Base-by-base conservation (phyloP, 2,113 vertebrate species). In the Copsychus sechellarum region DNA sequence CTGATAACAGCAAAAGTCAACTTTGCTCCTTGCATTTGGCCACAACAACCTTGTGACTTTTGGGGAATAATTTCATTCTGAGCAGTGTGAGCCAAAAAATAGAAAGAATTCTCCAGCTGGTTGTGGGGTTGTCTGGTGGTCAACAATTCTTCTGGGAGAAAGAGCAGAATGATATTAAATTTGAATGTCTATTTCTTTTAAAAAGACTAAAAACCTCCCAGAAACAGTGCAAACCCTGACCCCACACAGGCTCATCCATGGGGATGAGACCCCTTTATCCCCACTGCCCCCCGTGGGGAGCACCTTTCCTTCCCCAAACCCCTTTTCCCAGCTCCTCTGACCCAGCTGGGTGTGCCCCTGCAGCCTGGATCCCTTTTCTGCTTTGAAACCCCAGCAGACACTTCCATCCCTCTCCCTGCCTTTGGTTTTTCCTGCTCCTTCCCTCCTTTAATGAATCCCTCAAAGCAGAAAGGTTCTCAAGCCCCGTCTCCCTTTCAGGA, bases 391-490 rank as follows among this genome's bases (percentile, higher is more conserved):
- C 29, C 62, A 8, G 29, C 28, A 57, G 73, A 45, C 7, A 42
- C 21, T 54, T 40, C 51, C 2, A 3, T 24, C 74, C 43, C 65
- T n/a, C 36, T 64, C 60, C 20, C 88, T 33, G 42, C 3, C 31
- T 28, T 84, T 19, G 25, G 12, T 13, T 80, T 72, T 65, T 7
- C 50, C 65, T 84, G 58, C 61, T 81, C 51, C 33, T 73, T 36
- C 15, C 76, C 78, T 70, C 47, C 88, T 92, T 79, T 85, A 66
- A 95, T 33, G 88, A 92, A 54, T 76, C 80, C 65, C 85, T 93
- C 70, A 81, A 85, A 94, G 88, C 81, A 74, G 70, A 33, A 42
- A 62, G 69, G 56, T 50, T 80, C 89, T 36, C 88, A 85, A 70
- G 20, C 65, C 86, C 80, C 4, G 8, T 40, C 22, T 91, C 73